These are phyloP conservation scores for Umimayanthus kanabou DNA, from an alignment of 92 coral and sea anemone genomes.

Conservation along the genomic window DNA sequence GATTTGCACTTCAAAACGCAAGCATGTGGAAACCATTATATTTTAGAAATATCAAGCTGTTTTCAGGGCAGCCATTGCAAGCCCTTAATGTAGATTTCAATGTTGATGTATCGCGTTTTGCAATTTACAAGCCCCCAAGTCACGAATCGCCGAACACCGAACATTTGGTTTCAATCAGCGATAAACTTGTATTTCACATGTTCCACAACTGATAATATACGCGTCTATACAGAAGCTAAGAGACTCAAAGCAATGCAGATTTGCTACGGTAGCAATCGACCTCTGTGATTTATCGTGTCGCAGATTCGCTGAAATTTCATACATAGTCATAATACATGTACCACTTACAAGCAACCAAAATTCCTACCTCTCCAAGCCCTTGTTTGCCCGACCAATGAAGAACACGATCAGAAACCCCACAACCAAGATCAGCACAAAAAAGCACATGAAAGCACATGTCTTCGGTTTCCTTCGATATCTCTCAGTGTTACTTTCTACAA, in stretches of 20 bases:
- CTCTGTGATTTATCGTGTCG: constrained; percentile 2
- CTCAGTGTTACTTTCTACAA: constrained; percentile 55
- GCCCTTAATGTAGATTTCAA: constrained; percentile 6
- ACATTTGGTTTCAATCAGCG: constrained; percentile 36
- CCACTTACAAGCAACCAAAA: neutral
- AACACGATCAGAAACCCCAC: constrained; percentile 84
- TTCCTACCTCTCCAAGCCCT: constrained; percentile 29
- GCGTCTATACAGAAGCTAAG: neutral
- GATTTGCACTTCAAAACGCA: neutral
- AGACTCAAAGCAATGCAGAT: neutral
- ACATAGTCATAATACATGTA: neutral
- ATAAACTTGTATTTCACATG: constrained; percentile 6
- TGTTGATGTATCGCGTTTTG: constrained; percentile 32
- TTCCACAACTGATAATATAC: neutral
- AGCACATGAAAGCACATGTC: constrained; percentile 67
- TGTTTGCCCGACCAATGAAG: constrained; percentile 56
- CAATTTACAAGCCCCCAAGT: constrained; percentile 26
- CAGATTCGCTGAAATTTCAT: neutral
- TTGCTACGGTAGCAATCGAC: neutral
- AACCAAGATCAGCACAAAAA: constrained; percentile 67
- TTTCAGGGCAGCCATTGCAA: neutral
- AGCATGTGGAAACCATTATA: neutral
- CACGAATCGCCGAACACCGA: constrained; percentile 31
- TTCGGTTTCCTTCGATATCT: constrained; percentile 69
- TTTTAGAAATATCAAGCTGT: constrained; percentile 22